Percentiles rank a stretch among this genome's conserved stretches.
These are phyloP conservation scores for Presbytis comata DNA, from an alignment of 2,797 vertebrate species.

Conservation along the genomic window DNA sequence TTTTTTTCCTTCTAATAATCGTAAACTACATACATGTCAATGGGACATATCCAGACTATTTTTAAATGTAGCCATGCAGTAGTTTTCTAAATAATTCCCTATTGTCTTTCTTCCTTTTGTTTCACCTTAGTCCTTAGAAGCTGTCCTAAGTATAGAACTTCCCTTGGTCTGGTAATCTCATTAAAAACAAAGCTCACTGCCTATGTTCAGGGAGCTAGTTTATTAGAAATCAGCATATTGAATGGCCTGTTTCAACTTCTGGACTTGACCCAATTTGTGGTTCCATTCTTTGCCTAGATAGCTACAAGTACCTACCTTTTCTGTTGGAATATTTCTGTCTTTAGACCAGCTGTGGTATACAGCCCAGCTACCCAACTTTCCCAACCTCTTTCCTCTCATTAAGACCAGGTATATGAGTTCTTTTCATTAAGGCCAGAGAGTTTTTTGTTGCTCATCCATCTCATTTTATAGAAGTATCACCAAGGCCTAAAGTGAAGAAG, in stretches of 20 bases:
- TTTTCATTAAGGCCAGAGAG: constrained; percentile 28
- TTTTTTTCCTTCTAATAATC: constrained; percentile 26
- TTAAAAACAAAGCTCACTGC: constrained; percentile 8
- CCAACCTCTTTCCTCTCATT: not conserved
- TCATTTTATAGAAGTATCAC: constrained; percentile 32
- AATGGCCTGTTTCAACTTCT: not conserved
- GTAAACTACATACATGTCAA: not conserved
- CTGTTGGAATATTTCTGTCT: not conserved
- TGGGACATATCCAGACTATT: constrained; percentile 11
- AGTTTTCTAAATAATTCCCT: constrained; percentile 42
- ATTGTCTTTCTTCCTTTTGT: constrained; percentile 22
- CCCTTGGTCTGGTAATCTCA: not conserved
- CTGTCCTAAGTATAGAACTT: constrained; percentile 5
- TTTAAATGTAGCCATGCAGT: constrained; percentile 26
- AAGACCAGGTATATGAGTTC: constrained; percentile 23
- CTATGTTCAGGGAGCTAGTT: not conserved
- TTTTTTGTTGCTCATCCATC: not conserved
- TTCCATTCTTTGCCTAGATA: constrained; percentile 6
- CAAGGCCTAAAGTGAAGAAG: constrained; percentile 6
- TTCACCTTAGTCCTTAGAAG: constrained; percentile 7
- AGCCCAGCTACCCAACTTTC: not conserved
- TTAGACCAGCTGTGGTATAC: not conserved
- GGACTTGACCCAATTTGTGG: constrained; percentile 7
- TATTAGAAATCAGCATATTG: not conserved
- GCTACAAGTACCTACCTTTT: not conserved